phyloP scores from a whole-genome alignment of 2,888 invertebrate genomes.

The Rhagophthalmus giganteus region DNA sequence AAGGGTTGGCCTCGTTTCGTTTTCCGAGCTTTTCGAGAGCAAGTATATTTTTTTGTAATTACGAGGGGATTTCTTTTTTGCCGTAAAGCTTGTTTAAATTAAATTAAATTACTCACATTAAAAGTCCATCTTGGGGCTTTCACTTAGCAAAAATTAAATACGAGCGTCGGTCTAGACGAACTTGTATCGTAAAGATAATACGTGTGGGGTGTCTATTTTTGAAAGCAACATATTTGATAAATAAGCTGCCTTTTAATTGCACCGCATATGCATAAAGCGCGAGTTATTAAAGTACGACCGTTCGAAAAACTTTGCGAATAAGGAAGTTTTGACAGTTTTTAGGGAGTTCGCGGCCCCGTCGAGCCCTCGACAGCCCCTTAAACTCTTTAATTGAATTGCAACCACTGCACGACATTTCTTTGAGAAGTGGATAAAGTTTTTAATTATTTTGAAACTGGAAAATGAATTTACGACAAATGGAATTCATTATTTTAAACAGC shows the following conservation, averaged over 20 bases:
- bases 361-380: slow-evolving; percentile 32
- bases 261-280: slow-evolving; percentile 22
- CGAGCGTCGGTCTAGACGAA: slow-evolving; percentile 1
- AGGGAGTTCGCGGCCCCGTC: slow-evolving; percentile 17
- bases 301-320: slow-evolving; percentile 41
- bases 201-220: too few relatives aligned
- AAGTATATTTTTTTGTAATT: slow-evolving; percentile 20
- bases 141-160: neutral
- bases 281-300: slow-evolving; percentile 33
- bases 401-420: slow-evolving; percentile 54
- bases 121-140: slow-evolving; percentile 12
- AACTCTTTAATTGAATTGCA: slow-evolving; percentile 55
- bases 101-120: slow-evolving; percentile 21
- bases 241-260: slow-evolving; percentile 23
- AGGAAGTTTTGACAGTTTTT: slow-evolving; percentile 48
- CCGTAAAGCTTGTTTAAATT: slow-evolving; percentile 19
- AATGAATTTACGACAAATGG: slow-evolving; percentile 52
- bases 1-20: slow-evolving; percentile 18
- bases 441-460: slow-evolving; percentile 54
- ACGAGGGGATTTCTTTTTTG: slow-evolving; percentile 14
- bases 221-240: too few relatives aligned
- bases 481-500: slow-evolving; percentile 49
- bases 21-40: slow-evolving; percentile 6
- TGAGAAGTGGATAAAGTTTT: slow-evolving; percentile 54
- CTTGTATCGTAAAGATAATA: too few relatives aligned